These are phyloP conservation scores for Scaptomyza polygonia DNA, from an alignment of 2,888 invertebrate species.

Conservation along the genomic window DNA sequence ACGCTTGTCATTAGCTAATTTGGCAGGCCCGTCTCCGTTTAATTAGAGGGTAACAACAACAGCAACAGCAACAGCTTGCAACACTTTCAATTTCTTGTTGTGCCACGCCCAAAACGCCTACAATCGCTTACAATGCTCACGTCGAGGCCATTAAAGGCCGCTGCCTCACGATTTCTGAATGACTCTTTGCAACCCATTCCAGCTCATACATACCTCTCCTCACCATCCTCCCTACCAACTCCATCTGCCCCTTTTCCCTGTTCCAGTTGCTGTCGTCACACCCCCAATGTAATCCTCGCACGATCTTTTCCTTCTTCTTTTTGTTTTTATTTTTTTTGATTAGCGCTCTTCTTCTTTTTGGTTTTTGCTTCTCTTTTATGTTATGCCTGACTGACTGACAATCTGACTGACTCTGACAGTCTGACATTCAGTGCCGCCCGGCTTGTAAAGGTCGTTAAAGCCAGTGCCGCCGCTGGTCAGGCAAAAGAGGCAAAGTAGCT, in stretches of 20 bases:
- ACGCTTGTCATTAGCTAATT: slow-evolving; percentile 72
- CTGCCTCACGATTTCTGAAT: slow-evolving; percentile 70
- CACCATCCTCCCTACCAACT: neutral
- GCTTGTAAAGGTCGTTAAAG: slow-evolving; percentile 78
- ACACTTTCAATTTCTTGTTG: slow-evolving; percentile 68
- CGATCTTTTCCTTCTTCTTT: slow-evolving; percentile 59
- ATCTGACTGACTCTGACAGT: slow-evolving; percentile 18
- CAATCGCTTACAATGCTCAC: slow-evolving; percentile 61
- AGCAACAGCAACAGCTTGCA: slow-evolving; percentile 17
- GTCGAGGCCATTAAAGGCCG: slow-evolving; percentile 80
- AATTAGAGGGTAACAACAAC: slow-evolving; percentile 61
- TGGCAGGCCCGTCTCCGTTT: slow-evolving; percentile 73
- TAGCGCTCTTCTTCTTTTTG: slow-evolving; percentile 38
- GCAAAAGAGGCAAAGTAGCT: neutral
- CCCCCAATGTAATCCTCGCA: slow-evolving; percentile 76
- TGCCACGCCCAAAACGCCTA: slow-evolving; percentile 57
- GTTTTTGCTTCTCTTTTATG: neutral
- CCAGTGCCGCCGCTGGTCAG: slow-evolving; percentile 42
- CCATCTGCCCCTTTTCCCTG: neutral
- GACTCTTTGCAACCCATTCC: slow-evolving; percentile 18
- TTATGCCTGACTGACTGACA: slow-evolving; percentile 7
- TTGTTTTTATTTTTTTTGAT: slow-evolving; percentile 52
- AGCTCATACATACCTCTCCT: neutral
- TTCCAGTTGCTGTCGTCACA: slow-evolving; percentile 63
- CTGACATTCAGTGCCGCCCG: slow-evolving; percentile 41